These are phyloP conservation scores for Leucosticte australis DNA, from an alignment of 2,113 vertebrate species.

Conservation along the genomic window DNA sequence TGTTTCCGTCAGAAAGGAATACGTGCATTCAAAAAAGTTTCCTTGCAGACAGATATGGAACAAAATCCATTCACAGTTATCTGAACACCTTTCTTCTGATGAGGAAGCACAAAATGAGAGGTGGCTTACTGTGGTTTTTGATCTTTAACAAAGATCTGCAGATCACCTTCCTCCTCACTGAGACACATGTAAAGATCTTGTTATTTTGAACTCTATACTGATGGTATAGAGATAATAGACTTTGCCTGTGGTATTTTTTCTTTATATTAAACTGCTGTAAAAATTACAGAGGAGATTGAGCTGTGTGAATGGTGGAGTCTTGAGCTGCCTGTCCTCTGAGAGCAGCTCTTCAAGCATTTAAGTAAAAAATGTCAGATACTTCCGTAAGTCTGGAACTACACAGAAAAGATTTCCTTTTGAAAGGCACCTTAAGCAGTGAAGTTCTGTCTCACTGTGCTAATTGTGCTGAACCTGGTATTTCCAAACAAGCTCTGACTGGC, in stretches of 20 bases:
- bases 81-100: not conserved
- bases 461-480: not conserved
- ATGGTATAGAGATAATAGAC: not conserved
- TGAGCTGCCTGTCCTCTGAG: not conserved
- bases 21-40: not conserved
- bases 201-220: not conserved
- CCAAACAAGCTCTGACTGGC: not conserved
- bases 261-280: not conserved
- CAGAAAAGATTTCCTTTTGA: not conserved
- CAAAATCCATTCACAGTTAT: not conserved
- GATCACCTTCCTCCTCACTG: not conserved
- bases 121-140: not conserved
- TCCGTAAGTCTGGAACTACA: not conserved
- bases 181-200: not conserved
- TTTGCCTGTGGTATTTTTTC: not conserved
- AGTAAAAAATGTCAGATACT: not conserved
- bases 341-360: not conserved
- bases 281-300: not conserved
- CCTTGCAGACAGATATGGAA: not conserved
- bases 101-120: not conserved
- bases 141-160: not conserved
- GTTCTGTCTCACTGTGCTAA: not conserved
- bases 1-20: not conserved
- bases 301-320: not conserved
- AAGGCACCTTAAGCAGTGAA: not conserved